Evolutionary conservation across 2,113 vertebrate species (phyloP).

Genomic region (Willisornis vidua): DNA sequence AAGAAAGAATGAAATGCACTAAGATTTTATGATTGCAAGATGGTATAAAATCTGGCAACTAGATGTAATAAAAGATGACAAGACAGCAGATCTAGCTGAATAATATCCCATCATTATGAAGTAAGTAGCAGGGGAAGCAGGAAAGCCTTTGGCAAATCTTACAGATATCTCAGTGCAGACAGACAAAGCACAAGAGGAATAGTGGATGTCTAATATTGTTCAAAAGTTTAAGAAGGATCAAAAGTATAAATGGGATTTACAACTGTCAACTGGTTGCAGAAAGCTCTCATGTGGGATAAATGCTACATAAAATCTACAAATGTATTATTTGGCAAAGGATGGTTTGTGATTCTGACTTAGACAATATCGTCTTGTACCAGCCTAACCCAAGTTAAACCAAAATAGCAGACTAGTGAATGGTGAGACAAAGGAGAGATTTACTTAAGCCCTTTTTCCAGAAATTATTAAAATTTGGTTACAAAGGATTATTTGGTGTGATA

Average conservation of each 20-base stretch:
- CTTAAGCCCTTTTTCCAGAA: background rate
- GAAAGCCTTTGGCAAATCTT: conserved; percentile 47
- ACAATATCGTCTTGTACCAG: background rate
- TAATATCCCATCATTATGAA: conserved; percentile 26
- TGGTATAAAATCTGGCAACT: background rate
- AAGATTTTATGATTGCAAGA: conserved; percentile 13
- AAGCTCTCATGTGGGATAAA: background rate
- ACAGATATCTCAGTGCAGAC: background rate
- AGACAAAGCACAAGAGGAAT: background rate
- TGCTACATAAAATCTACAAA: background rate
- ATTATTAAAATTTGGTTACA: background rate
- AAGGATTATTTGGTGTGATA: background rate
- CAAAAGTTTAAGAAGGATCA: conserved; percentile 10
- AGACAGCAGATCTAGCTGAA: conserved; percentile 8
- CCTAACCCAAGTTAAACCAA: background rate
- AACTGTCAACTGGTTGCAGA: background rate
- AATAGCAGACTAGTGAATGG: background rate
- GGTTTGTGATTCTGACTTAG: background rate
- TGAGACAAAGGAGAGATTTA: background rate
- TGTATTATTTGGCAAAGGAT: background rate
- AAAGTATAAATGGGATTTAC: background rate
- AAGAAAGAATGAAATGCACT: background rate
- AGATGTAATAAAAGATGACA: conserved; percentile 46
- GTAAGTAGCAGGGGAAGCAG: conserved; percentile 2
- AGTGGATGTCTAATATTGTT: background rate